These are phyloP conservation scores for Polypedilum vanderplanki DNA, from an alignment of 1,140 invertebrate genomes.

Conservation along the genomic window DNA sequence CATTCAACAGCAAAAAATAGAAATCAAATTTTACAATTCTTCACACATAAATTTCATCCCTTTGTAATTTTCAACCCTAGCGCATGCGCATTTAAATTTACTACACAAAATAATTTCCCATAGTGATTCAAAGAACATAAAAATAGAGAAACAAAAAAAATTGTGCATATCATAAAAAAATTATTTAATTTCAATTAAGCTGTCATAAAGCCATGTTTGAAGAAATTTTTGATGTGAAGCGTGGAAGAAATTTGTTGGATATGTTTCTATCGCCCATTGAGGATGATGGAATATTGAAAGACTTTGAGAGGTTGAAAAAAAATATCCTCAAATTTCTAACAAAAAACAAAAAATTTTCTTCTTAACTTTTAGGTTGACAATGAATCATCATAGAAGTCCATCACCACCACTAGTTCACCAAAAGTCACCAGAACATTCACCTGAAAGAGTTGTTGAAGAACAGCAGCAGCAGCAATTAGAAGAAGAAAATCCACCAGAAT, in stretches of 20 bases:
- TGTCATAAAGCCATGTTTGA: background rate
- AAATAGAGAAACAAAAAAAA: background rate
- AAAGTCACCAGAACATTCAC: background rate
- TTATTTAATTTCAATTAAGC: background rate
- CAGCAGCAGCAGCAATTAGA: background rate
- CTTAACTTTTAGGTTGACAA: background rate
- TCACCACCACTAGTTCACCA: background rate
- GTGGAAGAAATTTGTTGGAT: background rate
- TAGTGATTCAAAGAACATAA: background rate
- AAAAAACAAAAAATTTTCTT: background rate
- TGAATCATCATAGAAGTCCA: background rate
- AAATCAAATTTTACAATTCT: no score
- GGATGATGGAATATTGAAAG: background rate
- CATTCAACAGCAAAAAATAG: no score
- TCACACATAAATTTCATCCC: no score
- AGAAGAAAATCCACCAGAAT: background rate
- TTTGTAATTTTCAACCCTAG: background rate
- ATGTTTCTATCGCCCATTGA: constrained; percentile 1
- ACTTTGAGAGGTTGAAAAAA: constrained; percentile 10
- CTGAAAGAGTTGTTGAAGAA: background rate
- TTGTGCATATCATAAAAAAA: background rate
- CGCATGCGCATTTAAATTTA: background rate
- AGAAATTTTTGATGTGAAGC: constrained; percentile 26
- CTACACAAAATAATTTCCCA: background rate
- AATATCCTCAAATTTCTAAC: background rate